Base-by-base conservation (phyloP, 2,113 vertebrate species). In the Oreotragus oreotragus region DNA sequence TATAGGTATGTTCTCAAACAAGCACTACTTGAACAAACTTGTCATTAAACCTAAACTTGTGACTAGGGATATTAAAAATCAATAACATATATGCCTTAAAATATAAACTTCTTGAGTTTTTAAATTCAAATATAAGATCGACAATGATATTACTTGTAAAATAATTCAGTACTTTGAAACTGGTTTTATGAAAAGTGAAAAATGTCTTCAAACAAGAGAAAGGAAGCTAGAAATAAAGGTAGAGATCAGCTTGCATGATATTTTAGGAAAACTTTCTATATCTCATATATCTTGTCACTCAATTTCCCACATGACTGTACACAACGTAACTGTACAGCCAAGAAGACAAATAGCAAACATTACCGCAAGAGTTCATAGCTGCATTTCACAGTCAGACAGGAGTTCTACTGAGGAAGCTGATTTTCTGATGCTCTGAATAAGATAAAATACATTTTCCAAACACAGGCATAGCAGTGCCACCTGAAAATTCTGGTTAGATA, bases 301-400 rank as follows among this genome's bases (percentile, higher is more conserved):
- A 89, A 3, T 55, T 96, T 36, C 60, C 57, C 92, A 92, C 66
- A 57, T 23, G 9, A 14, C 87, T 55, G 14, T n/a, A 39, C 88
- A 90, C 90, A 92, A 89, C 86, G 70, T n/a, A 94, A 91, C 36
- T 86, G 33, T 43, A 7, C 70, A 47, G 33, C 57, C 36, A 25
- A 93, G 91, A 91, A 91, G 95, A 87, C 9, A 16, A 91, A 86
- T 79, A 91, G 86, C 11, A 89, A 87, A 83, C 62, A 89, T 21
- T 85, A 93, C 33, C 55, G 70, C 16, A 47, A 57, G 21, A 88
- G 45, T 79, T 96, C 70, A 73, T 53, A 80, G 45, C 12, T 76
- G 39, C 28, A 84, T 33, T 64, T 88, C 53, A 13, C 33, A 84
- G 36, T 43, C 77, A 92, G 39, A 60, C 25, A 84, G 30, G 6